phyloP scores from a whole-genome alignment of 2,888 invertebrate species.

The Spialia ferax region DNA sequence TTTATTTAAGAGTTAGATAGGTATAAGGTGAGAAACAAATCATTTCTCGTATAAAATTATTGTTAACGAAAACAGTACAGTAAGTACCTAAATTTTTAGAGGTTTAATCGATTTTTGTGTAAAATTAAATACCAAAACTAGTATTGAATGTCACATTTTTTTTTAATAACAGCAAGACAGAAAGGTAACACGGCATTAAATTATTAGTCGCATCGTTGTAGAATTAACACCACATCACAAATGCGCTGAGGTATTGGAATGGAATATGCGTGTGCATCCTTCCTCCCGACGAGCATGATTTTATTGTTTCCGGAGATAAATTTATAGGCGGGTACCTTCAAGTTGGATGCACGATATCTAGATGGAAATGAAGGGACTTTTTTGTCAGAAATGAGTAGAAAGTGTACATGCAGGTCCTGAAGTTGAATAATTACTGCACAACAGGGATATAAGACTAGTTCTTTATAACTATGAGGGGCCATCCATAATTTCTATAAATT shows the following conservation, averaged over 20 bases:
- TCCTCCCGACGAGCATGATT: conserved; percentile 13
- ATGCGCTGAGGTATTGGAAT: conserved; percentile 15
- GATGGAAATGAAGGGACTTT: background rate
- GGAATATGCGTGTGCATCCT: conserved; percentile 19
- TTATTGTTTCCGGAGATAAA: conserved; percentile 37
- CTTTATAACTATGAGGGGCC: no score
- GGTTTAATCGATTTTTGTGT: background rate
- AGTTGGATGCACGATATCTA: background rate
- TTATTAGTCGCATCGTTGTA: conserved; percentile 24
- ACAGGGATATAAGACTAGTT: no score
- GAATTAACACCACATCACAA: conserved; percentile 27
- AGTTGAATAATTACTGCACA: no score
- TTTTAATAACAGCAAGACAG: conserved; percentile 10
- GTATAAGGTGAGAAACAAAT: no score
- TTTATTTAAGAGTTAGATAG: no score
- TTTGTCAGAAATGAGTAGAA: background rate
- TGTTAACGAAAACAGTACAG: no score
- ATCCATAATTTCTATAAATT: no score
- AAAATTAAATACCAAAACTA: background rate
- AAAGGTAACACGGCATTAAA: conserved; percentile 30
- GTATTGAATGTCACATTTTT: conserved; percentile 1
- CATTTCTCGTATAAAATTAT: no score
- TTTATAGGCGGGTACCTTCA: conserved; percentile 12
- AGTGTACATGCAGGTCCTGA: background rate
- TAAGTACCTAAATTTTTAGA: no score